Evolutionary conservation across 2,888 invertebrate species (phyloP), one percentile per base, ranked within the genome.

Genomic region (Mactromeris polynyma): DNA sequence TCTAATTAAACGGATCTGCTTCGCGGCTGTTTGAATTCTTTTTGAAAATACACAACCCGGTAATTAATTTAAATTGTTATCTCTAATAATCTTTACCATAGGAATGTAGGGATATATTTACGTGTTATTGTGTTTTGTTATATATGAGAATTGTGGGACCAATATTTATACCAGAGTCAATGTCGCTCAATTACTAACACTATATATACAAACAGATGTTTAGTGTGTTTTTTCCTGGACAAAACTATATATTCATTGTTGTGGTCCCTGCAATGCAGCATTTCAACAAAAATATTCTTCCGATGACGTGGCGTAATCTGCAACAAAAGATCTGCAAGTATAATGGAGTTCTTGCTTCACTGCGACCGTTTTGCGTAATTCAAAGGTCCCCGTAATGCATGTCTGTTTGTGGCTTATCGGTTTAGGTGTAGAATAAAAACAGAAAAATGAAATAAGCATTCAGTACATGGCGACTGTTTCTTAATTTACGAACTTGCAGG

Each of bases 21-120:
- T 46, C 40, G 51, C 40, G 84, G 78, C 51, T 77, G 38, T 84
- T 79, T 84, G 77, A 78, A 17, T 84, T 84, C 46, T 17, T 38
- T 84, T 84, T 78, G 77, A 51, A 82, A 87, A 78, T 78, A 87
- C 54, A 38, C 82, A 85, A 86, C 79, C 89, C 80, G 86, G 58
- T 86, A 89, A 89, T 89, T 89, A 86, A 89, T 89, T 80, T 80
- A 86, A 33, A 69, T 78, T 26, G 64, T 82, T 83, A 89, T 89
- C 89, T 80, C 21, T 83, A 14, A 14, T 19, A 36, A 84, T 84
- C 84, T 78, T n/a, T 11, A 9, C 33, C 33, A 51, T 84, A 54
- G 78, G 77, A 78, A 21, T 36, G 26, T 14, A 54, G 33, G 78
- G 77, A 54, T 78, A 42, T 73, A 77, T 83, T 77, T 73, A 73